phyloP scores from a whole-genome alignment of 1,140 invertebrate species.

The Pectinophora gossypiella region DNA sequence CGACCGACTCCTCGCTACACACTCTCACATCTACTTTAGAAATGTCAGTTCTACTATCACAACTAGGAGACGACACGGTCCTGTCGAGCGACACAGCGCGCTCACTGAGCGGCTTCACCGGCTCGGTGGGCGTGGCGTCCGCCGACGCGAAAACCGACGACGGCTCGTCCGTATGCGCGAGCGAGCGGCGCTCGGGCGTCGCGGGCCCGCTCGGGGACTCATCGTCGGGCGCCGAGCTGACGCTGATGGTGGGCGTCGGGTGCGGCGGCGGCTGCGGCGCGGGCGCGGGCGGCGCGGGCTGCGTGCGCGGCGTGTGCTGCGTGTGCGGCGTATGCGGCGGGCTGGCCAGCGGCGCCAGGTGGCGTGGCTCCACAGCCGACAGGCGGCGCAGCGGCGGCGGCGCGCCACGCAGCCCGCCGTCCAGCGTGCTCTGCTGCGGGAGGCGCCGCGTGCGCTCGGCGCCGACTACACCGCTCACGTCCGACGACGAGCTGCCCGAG shows the following conservation, averaged over 20 bases:
- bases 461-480: constrained; percentile 79
- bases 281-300: constrained; percentile 28
- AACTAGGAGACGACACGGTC: constrained; percentile 1
- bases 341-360: constrained; percentile 58
- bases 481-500: constrained; percentile 81
- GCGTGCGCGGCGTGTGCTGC: constrained; percentile 50
- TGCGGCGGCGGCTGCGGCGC: constrained; percentile 31
- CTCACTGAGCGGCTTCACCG: constrained; percentile 17
- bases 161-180: constrained; percentile 49
- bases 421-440: constrained; percentile 78
- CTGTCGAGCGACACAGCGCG: background rate
- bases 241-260: constrained; percentile 81
- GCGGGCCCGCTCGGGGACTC: constrained; percentile 43
- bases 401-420: constrained; percentile 70
- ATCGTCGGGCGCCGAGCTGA: constrained; percentile 82
- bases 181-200: constrained; percentile 42
- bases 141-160: constrained; percentile 56
- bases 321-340: constrained; percentile 51
- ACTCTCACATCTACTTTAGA: constrained; percentile 14
- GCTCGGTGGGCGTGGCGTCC: constrained; percentile 50
- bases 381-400: constrained; percentile 65
- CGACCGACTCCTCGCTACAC: constrained; percentile 19
- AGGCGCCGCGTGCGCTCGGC: constrained; percentile 76
- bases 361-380: constrained; percentile 69
- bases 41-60: constrained; percentile 14